Percentiles rank a stretch among this genome's conserved stretches.
Conservation (phyloP, 1,140 invertebrate genomes). For the Drosophila lacertosa region DNA sequence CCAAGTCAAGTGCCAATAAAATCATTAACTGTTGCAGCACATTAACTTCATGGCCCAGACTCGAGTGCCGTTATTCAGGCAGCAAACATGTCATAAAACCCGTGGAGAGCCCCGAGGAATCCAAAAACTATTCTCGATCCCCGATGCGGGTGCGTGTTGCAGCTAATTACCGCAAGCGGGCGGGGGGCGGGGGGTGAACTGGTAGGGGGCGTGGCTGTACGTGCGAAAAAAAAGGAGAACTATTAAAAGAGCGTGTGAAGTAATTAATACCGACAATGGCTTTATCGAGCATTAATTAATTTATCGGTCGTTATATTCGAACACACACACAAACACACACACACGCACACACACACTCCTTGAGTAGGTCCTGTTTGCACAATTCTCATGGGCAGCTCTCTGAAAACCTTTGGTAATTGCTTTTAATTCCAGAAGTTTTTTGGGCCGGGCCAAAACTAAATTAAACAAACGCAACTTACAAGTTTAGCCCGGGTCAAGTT, state of each 20-base stretch:
- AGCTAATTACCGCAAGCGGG: slow-evolving; percentile 53
- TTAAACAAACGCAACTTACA: slow-evolving; percentile 39
- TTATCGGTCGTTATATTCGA: slow-evolving; percentile 58
- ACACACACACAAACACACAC: too few relatives aligned
- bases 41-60: slow-evolving; percentile 66
- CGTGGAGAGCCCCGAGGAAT: too few relatives aligned
- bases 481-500: slow-evolving; percentile 41
- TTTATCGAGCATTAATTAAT: slow-evolving; percentile 77
- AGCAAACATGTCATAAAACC: slow-evolving; percentile 66
- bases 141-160: slow-evolving; percentile 22
- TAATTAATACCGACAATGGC: slow-evolving; percentile 78
- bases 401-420: slow-evolving; percentile 48
- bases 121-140: slow-evolving; percentile 1
- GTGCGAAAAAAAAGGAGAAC: slow-evolving; percentile 48
- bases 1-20: slow-evolving; percentile 75
- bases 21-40: slow-evolving; percentile 78
- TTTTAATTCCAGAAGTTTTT: slow-evolving; percentile 62
- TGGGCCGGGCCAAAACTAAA: slow-evolving; percentile 37
- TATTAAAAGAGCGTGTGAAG: slow-evolving; percentile 62
- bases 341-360: neutral
- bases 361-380: neutral
- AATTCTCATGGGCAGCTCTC: neutral
- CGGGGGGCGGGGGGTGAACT: neutral
- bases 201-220: too few relatives aligned
- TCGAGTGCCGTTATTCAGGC: slow-evolving; percentile 46